A percentile compares a stretch with the other conserved stretches of the same genome.
These are phyloP conservation scores for Orientallactaga bullata DNA, from an alignment of 2,113 vertebrate species.

Conservation along the genomic window DNA sequence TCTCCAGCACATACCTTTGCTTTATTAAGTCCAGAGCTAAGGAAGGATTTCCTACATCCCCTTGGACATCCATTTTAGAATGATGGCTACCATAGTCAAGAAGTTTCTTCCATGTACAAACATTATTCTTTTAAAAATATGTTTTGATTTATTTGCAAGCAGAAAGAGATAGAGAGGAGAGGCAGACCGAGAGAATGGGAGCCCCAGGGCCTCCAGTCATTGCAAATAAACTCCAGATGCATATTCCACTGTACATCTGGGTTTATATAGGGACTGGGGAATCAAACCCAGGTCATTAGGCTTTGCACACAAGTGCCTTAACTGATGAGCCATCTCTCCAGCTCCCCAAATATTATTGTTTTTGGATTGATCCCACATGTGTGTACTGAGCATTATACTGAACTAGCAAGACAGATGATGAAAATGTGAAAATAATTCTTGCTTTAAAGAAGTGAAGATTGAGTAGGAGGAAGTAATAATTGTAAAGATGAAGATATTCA, in stretches of 20 bases:
- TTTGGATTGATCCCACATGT: neutral
- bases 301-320: too few relatives aligned
- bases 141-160: too few relatives aligned
- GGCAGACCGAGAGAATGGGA: too few relatives aligned
- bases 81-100: neutral
- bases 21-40: neutral
- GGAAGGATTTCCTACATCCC: neutral
- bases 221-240: too few relatives aligned
- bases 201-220: too few relatives aligned
- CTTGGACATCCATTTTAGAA: neutral
- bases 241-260: too few relatives aligned
- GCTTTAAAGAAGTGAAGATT: neutral
- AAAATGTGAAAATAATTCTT: neutral
- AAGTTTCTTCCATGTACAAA: neutral
- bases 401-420: neutral
- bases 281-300: too few relatives aligned
- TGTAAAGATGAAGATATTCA: neutral
- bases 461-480: neutral
- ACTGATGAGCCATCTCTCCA: too few relatives aligned
- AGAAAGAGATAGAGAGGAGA: too few relatives aligned
- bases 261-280: too few relatives aligned
- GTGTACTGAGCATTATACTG: neutral
- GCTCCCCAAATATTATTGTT: neutral
- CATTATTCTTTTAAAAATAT: neutral
- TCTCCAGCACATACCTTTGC: neutral